phyloP scores from a whole-genome alignment of 2,113 vertebrate species.

The Ptyas mucosa region DNA sequence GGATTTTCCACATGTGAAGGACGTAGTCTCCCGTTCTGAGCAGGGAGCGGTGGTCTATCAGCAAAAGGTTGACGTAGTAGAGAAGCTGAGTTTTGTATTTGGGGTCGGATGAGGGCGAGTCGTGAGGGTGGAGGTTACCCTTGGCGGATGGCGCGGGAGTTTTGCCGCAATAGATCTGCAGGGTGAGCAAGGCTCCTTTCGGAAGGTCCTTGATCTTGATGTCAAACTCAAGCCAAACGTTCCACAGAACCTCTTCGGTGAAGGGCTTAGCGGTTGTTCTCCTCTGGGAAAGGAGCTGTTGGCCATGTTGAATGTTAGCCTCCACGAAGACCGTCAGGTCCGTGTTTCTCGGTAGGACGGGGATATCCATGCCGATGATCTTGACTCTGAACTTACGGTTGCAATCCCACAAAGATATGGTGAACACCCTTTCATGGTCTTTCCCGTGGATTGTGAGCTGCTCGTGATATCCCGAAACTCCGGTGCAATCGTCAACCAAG shows the following conservation, averaged over 20 bases:
- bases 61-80: slow-evolving; percentile 93
- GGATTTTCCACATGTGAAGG: slow-evolving; percentile 98
- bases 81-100: slow-evolving; percentile 88
- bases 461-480: slow-evolving; percentile 92
- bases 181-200: slow-evolving; percentile 88
- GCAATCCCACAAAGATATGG: slow-evolving; percentile 98
- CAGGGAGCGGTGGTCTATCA: slow-evolving; percentile 93
- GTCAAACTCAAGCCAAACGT: slow-evolving; percentile 92
- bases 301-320: slow-evolving; percentile 93
- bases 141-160: slow-evolving; percentile 72
- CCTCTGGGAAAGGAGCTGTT: slow-evolving; percentile 90
- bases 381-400: slow-evolving; percentile 93
- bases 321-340: slow-evolving; percentile 91
- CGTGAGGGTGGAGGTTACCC: slow-evolving; percentile 62
- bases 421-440: slow-evolving; percentile 93
- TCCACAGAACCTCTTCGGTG: slow-evolving; percentile 95
- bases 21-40: slow-evolving; percentile 92
- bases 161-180: slow-evolving; percentile 92
- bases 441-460: slow-evolving; percentile 94
- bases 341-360: slow-evolving; percentile 82
- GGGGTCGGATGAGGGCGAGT: slow-evolving; percentile 70
- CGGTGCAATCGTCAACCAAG: slow-evolving; percentile 93
- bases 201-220: slow-evolving; percentile 95
- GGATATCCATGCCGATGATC: slow-evolving; percentile 92
- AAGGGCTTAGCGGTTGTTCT: slow-evolving; percentile 87